Evolutionary conservation across 2,797 vertebrate species (phyloP), one percentile per base, ranked within the genome.

Genomic region (Ptychobarbus kaznakovi): DNA sequence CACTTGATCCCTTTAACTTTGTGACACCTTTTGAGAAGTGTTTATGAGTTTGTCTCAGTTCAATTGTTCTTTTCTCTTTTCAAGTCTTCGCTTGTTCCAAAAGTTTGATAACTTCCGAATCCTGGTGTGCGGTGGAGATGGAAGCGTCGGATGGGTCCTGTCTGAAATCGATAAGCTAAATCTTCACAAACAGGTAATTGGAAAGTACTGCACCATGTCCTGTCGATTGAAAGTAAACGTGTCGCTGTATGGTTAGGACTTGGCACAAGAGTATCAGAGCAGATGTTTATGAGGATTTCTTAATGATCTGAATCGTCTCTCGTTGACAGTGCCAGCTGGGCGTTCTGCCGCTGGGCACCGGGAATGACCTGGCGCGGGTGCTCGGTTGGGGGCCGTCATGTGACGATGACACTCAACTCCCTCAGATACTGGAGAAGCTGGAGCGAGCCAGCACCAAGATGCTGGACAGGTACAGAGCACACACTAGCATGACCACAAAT

Each of bases 91-190:
- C 66, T 94, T 99, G 89, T 99, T 99, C 94, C 98, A 99, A 93
- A 99, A 99, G 93, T 99, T 99, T 87, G 98, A 99, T 93, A 99
- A 98, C 94, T 99, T 99, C 92, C 95, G 98, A 88, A 99, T 99
- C 89, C 96, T 99, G 61, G 98, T 99, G 49, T 99, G 98, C 82
- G 98, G 98, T 11, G 98, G 98, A 0, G 98, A 99, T 75, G 98
- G 98, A 84, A 99, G 98, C 0, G 98, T 99, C 61, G 98, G 98
- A 79, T 99, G 98, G 98, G 98, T 99, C 77, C 95, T 99, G 84
- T 99, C 98, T 28, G 98, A 99, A 94, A 99, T 99, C 9, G 98
- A 99, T 94, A 98, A 98, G 70, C 96, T 99, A 91, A 99, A 92
- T 90, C 96, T 99, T 74, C 97, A 99, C 93, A 99, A 99, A 92